Evolutionary conservation across 2,888 invertebrate genomes (phyloP), one percentile per base, ranked within the genome.

Genomic region (Aphodius sticticus): DNA sequence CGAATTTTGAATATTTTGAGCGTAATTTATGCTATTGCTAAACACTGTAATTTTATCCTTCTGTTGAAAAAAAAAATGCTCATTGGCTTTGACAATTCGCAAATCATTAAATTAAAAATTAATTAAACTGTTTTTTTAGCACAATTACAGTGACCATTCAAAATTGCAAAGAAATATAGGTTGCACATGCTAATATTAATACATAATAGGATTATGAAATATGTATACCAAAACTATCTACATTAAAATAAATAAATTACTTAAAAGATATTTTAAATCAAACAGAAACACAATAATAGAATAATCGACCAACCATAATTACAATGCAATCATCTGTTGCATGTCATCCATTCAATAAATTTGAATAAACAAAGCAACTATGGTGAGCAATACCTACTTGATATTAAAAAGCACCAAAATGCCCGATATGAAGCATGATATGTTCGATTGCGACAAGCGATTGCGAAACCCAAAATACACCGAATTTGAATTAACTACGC

Each of bases 301-400:
- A 7, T 53, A 53, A 53, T 26, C 3, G 12, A 53, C 53, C 6
- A 53, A 53, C 53, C 53, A 53, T 53, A 53, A 53, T 53, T 12
- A 53, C 53, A 53, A 53, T 53, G 53, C 53, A 53, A 53, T 53
- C 53, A 53, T 53, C 53, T 53, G 53, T 53, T 53, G 53, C 53
- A 53, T 53, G 53, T 53, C 53, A 53, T 12, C 12, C 26, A 26
- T 26, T 26, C 26, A 26, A 26, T 53, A 53, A 53, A 9, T 53
- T 7, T 53, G 9, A 53, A 53, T 53, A 26, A 26, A 26, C 53
- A 53, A 53, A 53, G 12, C 53, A 53, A 53, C 53, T 53, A 53
- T 12, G 12, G 12, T 53, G 53, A 53, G 53, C 53, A 5, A 53
- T 53, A 53, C 53, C 53, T 53, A 53, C 53, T 53, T 12, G 53